A percentile compares a stretch with the other conserved stretches of the same genome.
Conservation (phyloP, 2,888 invertebrate genomes). For the Nezara viridula region DNA sequence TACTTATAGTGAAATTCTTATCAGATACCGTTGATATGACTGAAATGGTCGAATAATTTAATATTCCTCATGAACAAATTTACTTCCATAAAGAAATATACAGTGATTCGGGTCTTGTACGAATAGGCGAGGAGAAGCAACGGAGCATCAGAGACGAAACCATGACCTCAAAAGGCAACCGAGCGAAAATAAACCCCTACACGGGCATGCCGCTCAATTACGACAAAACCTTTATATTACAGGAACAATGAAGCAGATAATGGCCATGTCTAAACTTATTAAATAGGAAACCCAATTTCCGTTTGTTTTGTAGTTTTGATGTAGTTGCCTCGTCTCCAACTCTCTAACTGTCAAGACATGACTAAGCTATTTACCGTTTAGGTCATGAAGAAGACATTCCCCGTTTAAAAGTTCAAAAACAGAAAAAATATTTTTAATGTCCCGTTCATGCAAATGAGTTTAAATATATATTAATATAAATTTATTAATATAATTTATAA, state of each 20-base stretch:
- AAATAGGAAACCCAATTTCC: neutral
- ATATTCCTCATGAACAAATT: too few relatives aligned
- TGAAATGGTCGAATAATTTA: too few relatives aligned
- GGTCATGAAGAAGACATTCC: neutral
- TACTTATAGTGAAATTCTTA: too few relatives aligned
- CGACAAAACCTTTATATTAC: neutral
- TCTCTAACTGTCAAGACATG: neutral
- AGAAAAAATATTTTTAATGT: too few relatives aligned
- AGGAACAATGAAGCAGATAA: neutral
- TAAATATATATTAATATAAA: too few relatives aligned
- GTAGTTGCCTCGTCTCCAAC: neutral
- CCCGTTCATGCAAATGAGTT: too few relatives aligned
- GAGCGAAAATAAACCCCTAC: constrained; percentile 4
- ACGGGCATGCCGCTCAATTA: neutral
- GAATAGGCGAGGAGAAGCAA: neutral
- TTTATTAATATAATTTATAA: too few relatives aligned
- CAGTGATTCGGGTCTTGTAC: neutral
- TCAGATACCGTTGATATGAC: too few relatives aligned
- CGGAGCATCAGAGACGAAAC: neutral
- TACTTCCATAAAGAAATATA: neutral
- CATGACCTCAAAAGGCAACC: neutral
- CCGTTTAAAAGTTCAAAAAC: neutral
- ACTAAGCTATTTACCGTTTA: neutral
- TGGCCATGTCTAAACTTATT: too few relatives aligned
- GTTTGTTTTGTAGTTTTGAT: neutral